Evolutionary conservation across 2,113 vertebrate genomes (phyloP).

Genomic region (Perognathus longimembris): DNA sequence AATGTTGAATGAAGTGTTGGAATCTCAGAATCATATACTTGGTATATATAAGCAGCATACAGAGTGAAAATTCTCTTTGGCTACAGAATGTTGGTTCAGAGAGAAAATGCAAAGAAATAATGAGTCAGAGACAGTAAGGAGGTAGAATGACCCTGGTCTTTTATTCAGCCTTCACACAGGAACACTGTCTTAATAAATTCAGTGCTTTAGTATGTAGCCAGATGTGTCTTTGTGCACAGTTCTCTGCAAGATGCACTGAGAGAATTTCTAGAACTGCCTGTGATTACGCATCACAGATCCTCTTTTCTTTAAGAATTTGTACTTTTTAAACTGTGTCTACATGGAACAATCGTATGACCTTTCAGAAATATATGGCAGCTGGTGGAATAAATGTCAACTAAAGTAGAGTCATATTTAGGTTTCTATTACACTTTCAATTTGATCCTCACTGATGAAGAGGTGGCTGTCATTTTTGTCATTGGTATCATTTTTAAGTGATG

Average conservation of each 20-base stretch:
- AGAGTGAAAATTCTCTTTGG: neutral
- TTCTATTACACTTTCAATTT: slow-evolving; percentile 83
- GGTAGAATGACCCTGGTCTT: neutral
- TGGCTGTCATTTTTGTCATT: slow-evolving; percentile 84
- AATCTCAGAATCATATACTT: neutral
- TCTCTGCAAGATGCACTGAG: slow-evolving; percentile 34
- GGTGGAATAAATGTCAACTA: slow-evolving; percentile 84
- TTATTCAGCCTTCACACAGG: neutral
- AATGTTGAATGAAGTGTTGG: neutral
- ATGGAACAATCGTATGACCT: slow-evolving; percentile 71
- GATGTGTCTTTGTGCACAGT: neutral
- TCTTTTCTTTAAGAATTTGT: slow-evolving; percentile 67
- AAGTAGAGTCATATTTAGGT: slow-evolving; percentile 83
- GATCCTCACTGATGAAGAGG: slow-evolving; percentile 83
- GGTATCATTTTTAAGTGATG: slow-evolving; percentile 81
- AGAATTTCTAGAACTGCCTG: slow-evolving; percentile 63
- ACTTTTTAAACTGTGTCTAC: slow-evolving; percentile 56
- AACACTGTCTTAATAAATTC: neutral
- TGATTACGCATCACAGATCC: slow-evolving; percentile 1
- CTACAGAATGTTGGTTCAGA: neutral
- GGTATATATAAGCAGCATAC: neutral
- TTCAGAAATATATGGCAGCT: slow-evolving; percentile 83
- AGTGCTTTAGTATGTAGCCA: neutral
- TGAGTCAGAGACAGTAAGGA: neutral
- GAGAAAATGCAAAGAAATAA: neutral